Evolutionary conservation across 30 jellyfish, hydroid and myxozoan species (phyloP), one percentile per base, ranked within the genome.

Genomic region (Aurelia aurita complex sp. Pacific): DNA sequence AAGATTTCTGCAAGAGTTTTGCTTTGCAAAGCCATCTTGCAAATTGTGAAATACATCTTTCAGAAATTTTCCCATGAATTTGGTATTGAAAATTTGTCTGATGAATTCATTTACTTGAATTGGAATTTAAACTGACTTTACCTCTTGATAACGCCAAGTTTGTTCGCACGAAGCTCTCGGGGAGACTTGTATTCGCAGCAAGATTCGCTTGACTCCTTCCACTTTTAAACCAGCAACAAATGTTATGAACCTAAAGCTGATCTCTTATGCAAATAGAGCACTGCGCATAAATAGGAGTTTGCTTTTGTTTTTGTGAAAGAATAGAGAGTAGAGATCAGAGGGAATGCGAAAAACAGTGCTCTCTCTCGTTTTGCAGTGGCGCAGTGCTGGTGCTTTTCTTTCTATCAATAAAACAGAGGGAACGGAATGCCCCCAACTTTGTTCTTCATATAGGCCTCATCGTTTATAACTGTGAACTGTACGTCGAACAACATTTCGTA

Each of bases 371-470:
- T 76, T 76, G 74, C 71, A 76, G 61, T 54, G 29, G 73, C 86
- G 53, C 86, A 76, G 86, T 65, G 67, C 29, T 43, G 74, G 76
- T 38, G 86, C 59, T 57, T 76, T 76, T 23, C 29, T 19, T 42
- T 43, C 54, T 43, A 7, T 76, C 76, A 57, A 57, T 23, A 57
- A 34, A 76, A 76, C 63, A 76, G 86, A 76, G 67, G 17, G 64
- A 76, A 36, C 76, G 76, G 86, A 57, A 76, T 60, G 86, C 86
- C 76, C 86, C 86, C 76, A 57, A 76, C 86, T 19, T 57, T 15
- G 86, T 34, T 3, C 29, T 73, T 73, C 7, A 76, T 73, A 57
- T 57, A 68, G 57, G 53, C 46, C 18, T 13, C 76, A 54, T 29
- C 13, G 83, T 57, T 50, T 50, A 53, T 18, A 11, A 40, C 83